phyloP scores from a whole-genome alignment of 2,888 invertebrate genomes.

The Halictus quadricinctus region DNA sequence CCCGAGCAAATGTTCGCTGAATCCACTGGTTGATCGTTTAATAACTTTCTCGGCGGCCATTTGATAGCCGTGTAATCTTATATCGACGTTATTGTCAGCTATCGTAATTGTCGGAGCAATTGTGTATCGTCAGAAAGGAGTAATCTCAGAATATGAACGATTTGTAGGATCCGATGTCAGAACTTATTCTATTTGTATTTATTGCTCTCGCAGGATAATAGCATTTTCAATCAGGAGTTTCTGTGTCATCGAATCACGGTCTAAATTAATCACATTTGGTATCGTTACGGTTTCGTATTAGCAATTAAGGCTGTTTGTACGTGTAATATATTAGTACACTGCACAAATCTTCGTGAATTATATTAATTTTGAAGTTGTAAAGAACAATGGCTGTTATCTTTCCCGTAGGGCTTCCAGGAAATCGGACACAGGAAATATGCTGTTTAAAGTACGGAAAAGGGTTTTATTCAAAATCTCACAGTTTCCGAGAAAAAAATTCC shows the following conservation, averaged over 20 bases:
- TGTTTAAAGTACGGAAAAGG: background rate
- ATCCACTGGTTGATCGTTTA: conserved; percentile 59
- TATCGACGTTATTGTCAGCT: conserved; percentile 5
- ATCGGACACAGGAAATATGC: no score
- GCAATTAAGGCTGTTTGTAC: background rate
- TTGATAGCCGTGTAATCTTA: conserved; percentile 7
- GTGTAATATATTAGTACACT: no score
- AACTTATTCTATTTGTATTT: background rate
- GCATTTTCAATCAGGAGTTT: background rate
- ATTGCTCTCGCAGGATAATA: background rate
- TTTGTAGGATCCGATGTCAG: background rate
- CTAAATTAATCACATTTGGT: background rate
- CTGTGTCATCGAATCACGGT: background rate
- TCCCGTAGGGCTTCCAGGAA: no score
- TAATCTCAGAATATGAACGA: background rate
- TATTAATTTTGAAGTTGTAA: background rate
- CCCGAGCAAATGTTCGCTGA: conserved; percentile 44
- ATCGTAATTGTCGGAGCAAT: conserved; percentile 2
- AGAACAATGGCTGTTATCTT: no score
- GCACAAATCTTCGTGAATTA: background rate
- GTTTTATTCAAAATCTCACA: background rate
- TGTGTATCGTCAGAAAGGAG: background rate
- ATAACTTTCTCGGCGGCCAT: conserved; percentile 41
- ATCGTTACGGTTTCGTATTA: background rate
- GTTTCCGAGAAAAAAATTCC: background rate